phyloP scores from a whole-genome alignment of 2,113 vertebrate species.

The Centropristis striata region DNA sequence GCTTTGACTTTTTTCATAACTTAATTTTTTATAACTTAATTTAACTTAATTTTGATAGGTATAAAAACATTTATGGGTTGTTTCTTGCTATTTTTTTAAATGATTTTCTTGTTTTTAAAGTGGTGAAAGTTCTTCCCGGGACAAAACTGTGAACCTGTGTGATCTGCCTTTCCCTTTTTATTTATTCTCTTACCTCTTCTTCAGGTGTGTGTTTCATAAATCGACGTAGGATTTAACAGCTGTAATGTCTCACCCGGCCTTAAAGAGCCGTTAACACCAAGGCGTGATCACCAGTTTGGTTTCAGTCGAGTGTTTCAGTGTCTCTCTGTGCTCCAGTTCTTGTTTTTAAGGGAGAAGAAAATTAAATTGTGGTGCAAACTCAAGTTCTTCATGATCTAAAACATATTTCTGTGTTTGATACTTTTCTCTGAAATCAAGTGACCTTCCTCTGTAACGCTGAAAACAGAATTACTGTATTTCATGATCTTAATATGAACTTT shows the following conservation, averaged over 20 bases:
- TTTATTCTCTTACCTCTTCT: slow-evolving; percentile 42
- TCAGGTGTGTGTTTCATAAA: slow-evolving; percentile 2
- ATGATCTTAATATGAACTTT: background rate
- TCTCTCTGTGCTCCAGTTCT: background rate
- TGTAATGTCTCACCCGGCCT: background rate
- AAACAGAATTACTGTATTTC: slow-evolving; percentile 24
- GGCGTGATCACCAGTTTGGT: background rate
- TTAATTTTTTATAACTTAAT: slow-evolving; percentile 37
- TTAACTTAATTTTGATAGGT: slow-evolving; percentile 27
- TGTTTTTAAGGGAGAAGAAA: background rate
- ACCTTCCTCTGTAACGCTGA: slow-evolving; percentile 36
- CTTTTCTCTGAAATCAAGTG: slow-evolving; percentile 25
- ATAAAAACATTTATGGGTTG: background rate
- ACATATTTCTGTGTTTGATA: background rate
- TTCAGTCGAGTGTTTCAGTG: too few species aligned
- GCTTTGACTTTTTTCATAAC: background rate
- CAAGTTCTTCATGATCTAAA: background rate
- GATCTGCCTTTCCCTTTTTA: slow-evolving; percentile 5
- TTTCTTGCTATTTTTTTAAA: background rate
- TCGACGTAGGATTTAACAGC: slow-evolving; percentile 3
- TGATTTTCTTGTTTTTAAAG: background rate
- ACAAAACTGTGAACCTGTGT: slow-evolving; percentile 4
- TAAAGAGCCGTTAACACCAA: background rate
- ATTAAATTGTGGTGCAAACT: background rate
- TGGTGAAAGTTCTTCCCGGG: background rate